A percentile compares a stretch with the other conserved stretches of the same genome.
These are phyloP conservation scores for Nomada hirtipes DNA, from an alignment of 2,888 invertebrate genomes.

Conservation along the genomic window DNA sequence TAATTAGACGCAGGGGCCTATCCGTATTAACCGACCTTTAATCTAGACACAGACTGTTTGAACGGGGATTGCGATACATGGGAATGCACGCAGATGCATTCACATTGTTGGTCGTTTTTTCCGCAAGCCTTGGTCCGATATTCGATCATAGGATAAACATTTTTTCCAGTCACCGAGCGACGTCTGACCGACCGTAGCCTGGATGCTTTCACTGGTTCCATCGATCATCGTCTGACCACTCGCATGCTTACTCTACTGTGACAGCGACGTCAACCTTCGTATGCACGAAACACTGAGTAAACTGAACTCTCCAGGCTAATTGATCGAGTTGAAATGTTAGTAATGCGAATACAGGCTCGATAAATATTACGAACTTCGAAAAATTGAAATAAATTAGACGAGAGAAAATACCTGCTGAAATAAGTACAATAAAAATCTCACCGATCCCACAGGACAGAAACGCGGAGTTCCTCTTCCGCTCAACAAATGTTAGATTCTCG, in stretches of 20 bases:
- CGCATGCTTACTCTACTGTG: constrained; percentile 32
- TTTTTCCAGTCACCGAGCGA: constrained; percentile 33
- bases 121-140: background rate
- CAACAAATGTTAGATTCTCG: constrained; percentile 50
- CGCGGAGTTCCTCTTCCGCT: constrained; percentile 8
- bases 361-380: no score
- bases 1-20: background rate
- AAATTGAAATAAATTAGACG: no score
- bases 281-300: background rate
- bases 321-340: background rate
- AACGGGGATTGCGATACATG: background rate
- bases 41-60: background rate
- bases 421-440: no score
- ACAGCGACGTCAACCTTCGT: constrained; percentile 3
- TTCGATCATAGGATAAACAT: constrained; percentile 36
- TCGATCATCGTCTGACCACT: constrained; percentile 38
- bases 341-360: background rate
- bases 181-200: constrained; percentile 21
- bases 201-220: constrained; percentile 30
- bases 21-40: background rate
- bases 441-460: background rate
- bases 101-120: constrained; percentile 3
- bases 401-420: background rate
- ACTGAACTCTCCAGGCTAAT: background rate
- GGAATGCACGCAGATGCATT: background rate